Base-by-base conservation (phyloP, 2,113 vertebrate species). In the Bubo scandiacus region DNA sequence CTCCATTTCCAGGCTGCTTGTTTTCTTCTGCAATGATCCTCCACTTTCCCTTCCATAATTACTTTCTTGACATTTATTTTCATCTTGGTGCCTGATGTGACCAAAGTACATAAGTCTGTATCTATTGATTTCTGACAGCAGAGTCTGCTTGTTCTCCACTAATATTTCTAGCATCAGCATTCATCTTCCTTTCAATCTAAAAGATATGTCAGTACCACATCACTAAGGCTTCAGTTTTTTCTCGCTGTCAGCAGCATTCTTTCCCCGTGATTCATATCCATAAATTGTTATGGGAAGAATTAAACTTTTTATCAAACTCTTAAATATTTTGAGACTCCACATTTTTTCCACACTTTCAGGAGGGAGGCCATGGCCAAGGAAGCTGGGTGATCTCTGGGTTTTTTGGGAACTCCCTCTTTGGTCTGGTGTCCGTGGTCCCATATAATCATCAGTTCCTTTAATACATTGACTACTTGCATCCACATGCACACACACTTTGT, bases 71-170 rank as follows among this genome's bases (percentile, higher is more conserved):
- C 86, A 88, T 92, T 95, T 95, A 92, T 95, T 96, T 96, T 96
- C 86, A 92, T 95, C 72, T 95, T 6, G 0, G 80, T 73, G 92
- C 45, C 88, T 72, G 85, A 92, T 96, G 94, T 88, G 92, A 96
- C 85, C 90, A 36, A 92, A 94, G 94, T 88, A 83, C 71, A 66
- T 95, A 93, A 96, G 93, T 94, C 93, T 93, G 81, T 90, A 66
- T 58, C 45, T 96, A 93, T 96, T 86, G 96, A 97, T 96, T 96
- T 95, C 94, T 95, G 96, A 96, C 96, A 96, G 93, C 81, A 83
- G 19, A 92, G 71, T 40, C 92, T 96, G 94, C 93, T 86, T 96
- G 87, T 92, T 95, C 92, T 70, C 91, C 79, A 86, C 85, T 95
- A 96, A 93, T 95, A 96, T 95, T 96, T 97, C 88, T 22, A 93